Evolutionary conservation across 1,140 invertebrate species (phyloP).

Genomic region (Drosophila carrolli): DNA sequence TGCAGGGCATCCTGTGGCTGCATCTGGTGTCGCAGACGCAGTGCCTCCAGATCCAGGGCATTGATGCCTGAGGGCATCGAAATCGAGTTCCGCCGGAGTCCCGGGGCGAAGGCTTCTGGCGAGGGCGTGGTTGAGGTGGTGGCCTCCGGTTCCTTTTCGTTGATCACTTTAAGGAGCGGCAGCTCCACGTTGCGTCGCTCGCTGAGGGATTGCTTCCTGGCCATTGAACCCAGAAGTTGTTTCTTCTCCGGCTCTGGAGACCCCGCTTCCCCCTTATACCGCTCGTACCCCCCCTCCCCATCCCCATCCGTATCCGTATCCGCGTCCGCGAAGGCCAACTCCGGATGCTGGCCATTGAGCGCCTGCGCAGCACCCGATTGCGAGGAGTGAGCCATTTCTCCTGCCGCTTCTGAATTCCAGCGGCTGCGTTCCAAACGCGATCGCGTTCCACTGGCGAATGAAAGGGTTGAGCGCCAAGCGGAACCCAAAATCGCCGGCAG

Average conservation of each 20-base stretch:
- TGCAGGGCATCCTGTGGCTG: conserved; percentile 71
- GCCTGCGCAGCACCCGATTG: conserved; percentile 53
- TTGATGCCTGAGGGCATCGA: conserved; percentile 80
- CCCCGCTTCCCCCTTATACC: too few relatives aligned
- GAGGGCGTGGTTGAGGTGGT: conserved; percentile 5
- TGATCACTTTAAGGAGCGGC: conserved; percentile 39
- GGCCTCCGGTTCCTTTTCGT: conserved; percentile 36
- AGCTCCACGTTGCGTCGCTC: conserved; percentile 60
- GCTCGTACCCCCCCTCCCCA: background rate
- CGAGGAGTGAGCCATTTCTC: background rate
- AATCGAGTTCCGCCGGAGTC: conserved; percentile 75
- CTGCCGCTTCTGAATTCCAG: conserved; percentile 7
- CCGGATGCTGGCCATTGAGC: conserved; percentile 38
- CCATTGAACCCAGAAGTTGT: background rate
- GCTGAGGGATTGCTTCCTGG: conserved; percentile 46
- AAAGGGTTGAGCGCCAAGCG: conserved; percentile 24
- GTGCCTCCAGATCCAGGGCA: conserved; percentile 70
- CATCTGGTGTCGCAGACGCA: conserved; percentile 76
- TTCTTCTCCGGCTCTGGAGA: background rate
- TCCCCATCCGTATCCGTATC: conserved; percentile 16
- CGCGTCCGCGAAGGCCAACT: conserved; percentile 54
- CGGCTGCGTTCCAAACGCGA: conserved; percentile 28
- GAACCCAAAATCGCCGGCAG: conserved; percentile 16
- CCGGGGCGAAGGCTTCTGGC: conserved; percentile 48
- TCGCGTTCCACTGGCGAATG: conserved; percentile 36